Evolutionary conservation across 1,140 invertebrate species (phyloP).

Genomic region (Parasteatoda tepidariorum): DNA sequence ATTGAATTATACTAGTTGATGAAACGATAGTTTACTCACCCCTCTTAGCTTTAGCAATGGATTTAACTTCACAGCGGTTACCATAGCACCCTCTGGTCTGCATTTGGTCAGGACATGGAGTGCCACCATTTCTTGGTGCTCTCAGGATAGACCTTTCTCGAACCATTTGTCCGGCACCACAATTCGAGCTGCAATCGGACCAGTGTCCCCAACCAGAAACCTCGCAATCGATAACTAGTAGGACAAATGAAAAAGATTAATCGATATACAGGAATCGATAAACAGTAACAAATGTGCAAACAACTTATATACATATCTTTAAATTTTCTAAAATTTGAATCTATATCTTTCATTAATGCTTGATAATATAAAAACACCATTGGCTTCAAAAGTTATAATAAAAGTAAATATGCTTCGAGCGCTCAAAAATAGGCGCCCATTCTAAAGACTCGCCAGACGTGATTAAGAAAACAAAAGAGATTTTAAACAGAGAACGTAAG

Average conservation of each 20-base stretch:
- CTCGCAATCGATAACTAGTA: slow-evolving; percentile 81
- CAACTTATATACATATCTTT: too few species aligned
- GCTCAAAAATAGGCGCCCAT: too few species aligned
- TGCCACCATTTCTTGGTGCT: slow-evolving; percentile 79
- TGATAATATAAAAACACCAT: too few species aligned
- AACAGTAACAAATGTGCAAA: not conserved
- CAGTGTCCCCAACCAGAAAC: slow-evolving; percentile 81
- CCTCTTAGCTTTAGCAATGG: slow-evolving; percentile 75
- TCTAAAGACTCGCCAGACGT: too few species aligned
- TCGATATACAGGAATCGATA: not conserved
- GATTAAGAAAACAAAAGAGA: too few species aligned
- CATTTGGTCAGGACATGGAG: slow-evolving; percentile 78
- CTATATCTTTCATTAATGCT: too few species aligned
- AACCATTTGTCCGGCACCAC: slow-evolving; percentile 81
- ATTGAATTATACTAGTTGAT: too few species aligned
- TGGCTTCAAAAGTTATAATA: too few species aligned
- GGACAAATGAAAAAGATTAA: slow-evolving; percentile 36
- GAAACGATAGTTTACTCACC: slow-evolving; percentile 74
- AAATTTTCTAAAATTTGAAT: too few species aligned
- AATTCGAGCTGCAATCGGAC: slow-evolving; percentile 80
- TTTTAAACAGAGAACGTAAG: too few species aligned
- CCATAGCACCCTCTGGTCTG: slow-evolving; percentile 81
- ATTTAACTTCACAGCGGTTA: slow-evolving; percentile 76
- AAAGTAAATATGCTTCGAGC: too few species aligned
- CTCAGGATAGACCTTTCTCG: slow-evolving; percentile 74